Evolutionary conservation across 2,797 vertebrate genomes (phyloP), one percentile per base, ranked within the genome.

Genomic region (Melanotaenia nigrans): DNA sequence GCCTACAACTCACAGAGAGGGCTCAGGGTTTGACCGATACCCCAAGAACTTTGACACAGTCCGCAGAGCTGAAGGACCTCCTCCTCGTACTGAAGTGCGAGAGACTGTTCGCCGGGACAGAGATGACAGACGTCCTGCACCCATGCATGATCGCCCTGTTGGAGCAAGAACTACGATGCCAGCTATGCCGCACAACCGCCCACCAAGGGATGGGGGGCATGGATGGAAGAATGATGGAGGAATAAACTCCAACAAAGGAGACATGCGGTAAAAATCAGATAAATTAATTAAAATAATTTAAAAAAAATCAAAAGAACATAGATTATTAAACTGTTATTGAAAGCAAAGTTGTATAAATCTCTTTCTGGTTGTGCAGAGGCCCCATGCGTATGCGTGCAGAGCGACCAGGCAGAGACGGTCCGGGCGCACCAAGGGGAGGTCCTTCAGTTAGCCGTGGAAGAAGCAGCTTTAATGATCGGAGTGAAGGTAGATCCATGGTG

Each of bases 11-110:
- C 93, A 96, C 56, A 94, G 96, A 74, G 96, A 98, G 60, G 89
- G 95, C 40, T 88, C 96, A 0, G 92, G 94, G 16, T 97, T 98
- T 72, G 97, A 98, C 55, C 95, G 97, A 1, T 99, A 96, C 63
- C 96, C 96, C 5, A 99, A 99, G 90, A 95, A 84, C 84, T 99
- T 98, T 77, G 95, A 94, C 16, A 90, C 96, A 0, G 96, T 96
- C 22, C 94, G 97, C 75, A 94, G 97, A 79, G 83, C 95, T 0
- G 97, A 97, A 56, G 96, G 95, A 0, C 89, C 87, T 1, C 91
- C 91, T 54, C 88, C 94, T 1, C 93, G 97, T 8, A 75, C 92
- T 0, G 97, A 98, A 61, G 94, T 98, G 4, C 90, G 96, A 20
- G 97, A 98, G 84, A 92, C 94, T 0, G 96, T 99, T 79, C 92